Evolutionary conservation across 2,113 vertebrate genomes (phyloP).

Genomic region (Quiscalus mexicanus): DNA sequence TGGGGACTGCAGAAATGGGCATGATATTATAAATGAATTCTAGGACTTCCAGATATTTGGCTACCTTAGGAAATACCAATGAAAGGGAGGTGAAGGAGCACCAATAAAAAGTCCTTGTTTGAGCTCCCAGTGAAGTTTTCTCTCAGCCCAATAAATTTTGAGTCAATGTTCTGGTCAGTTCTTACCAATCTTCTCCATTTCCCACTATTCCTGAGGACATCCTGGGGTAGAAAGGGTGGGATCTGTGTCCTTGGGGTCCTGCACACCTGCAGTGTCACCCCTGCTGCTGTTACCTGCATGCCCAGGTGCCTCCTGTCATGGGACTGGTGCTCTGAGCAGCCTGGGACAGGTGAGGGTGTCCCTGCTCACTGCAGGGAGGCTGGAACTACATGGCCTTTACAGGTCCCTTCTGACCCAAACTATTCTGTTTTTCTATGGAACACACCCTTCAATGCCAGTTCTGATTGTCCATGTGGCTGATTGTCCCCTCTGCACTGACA

Average conservation of each 20-base stretch:
- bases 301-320: accelerated
- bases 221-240: background rate
- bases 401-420: background rate
- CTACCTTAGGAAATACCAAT: background rate
- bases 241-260: background rate
- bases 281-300: background rate
- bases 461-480: background rate
- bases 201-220: background rate
- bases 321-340: no score
- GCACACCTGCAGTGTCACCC: background rate
- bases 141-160: background rate
- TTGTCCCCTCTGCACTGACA: background rate
- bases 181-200: background rate
- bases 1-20: background rate
- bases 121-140: background rate
- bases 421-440: accelerated
- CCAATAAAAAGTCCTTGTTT: background rate
- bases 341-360: background rate
- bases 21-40: background rate
- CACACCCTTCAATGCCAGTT: background rate
- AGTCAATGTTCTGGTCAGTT: background rate
- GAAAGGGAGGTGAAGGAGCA: background rate
- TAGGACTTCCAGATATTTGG: background rate
- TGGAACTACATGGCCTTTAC: background rate
- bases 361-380: background rate